Conservation (phyloP, 2,888 invertebrate species). For the Balanococcus diminutus region DNA sequence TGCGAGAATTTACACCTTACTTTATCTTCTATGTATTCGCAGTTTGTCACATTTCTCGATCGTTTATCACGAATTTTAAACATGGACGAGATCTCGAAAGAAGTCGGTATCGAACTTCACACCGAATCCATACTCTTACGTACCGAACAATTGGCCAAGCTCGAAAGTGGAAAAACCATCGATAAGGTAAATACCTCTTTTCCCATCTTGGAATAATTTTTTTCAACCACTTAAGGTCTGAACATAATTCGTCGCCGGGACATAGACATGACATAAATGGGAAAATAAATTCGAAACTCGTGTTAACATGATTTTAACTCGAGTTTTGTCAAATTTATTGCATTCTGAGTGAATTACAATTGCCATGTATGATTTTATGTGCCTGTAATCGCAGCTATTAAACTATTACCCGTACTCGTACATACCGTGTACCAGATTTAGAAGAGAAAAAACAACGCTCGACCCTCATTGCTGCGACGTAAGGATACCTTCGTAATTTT, state of each 20-base stretch:
- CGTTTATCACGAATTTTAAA: constrained; percentile 81
- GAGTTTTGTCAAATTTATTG: neutral
- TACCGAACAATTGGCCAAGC: constrained; percentile 80
- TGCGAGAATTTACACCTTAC: constrained; percentile 22
- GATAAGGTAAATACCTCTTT: constrained; percentile 71
- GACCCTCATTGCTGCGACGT: constrained; percentile 53
- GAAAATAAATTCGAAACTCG: constrained; percentile 16
- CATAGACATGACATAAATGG: neutral
- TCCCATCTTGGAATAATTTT: neutral
- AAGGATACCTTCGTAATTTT: constrained; percentile 20
- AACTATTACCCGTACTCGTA: constrained; percentile 50
- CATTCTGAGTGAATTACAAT: neutral
- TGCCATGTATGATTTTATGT: neutral
- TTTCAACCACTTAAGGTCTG: neutral
- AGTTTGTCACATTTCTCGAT: constrained; percentile 84
- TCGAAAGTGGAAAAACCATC: constrained; percentile 81
- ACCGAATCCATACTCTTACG: constrained; percentile 83
- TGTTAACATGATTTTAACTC: neutral
- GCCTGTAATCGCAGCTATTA: constrained; percentile 50
- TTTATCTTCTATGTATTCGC: constrained; percentile 59
- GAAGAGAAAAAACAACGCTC: constrained; percentile 50
- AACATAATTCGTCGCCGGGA: neutral
- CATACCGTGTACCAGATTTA: constrained; percentile 48
- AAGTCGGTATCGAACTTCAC: constrained; percentile 80
- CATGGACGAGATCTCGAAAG: constrained; percentile 81